Base-by-base conservation (phyloP, 1,140 invertebrate genomes). In the Colletes latitarsis region DNA sequence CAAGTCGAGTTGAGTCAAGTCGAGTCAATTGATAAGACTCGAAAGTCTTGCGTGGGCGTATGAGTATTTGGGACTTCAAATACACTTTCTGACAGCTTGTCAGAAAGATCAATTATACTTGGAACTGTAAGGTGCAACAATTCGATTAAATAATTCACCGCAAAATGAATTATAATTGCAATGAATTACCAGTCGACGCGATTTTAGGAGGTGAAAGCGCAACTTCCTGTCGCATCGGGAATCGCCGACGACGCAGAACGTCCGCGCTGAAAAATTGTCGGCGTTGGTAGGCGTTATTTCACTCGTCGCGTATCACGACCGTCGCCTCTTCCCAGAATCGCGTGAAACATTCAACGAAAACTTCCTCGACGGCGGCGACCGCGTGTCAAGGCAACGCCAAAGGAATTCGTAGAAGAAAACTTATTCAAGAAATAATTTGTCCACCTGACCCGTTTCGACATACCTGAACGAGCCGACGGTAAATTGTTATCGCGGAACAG, bases 401-500 rank as follows among this genome's bases (percentile, higher is more conserved):
- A 19, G 19, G 57, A 52, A 62, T 83, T 53, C 55, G 8, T 21
- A 4, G 15, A 30, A 30, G 58, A 15, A 15, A 46, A 43, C 49
- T 67, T 58, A 46, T 67, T 55, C 63, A n/a, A 30, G 72, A 77
- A 73, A 77, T 83, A 83, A 85, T 81, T 85, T 83, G 77, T 81
- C 75, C 70, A 64, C 46, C 62, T 81, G 82, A 84, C 19, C 70
- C 63, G 81, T 74, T 82, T 53, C 71, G 63, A 58, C 21, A 60
- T 60, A 62, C 43, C 14, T 43, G 57, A 60, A 39, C 62, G 30
- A 49, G 46, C 39, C 46, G 62, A 12, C 15, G 46, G 73, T 67
- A 74, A 81, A 82, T 82, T 66, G 74, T 84, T 86, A 86, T 86
- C 84, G 82, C 55, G 73, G 73, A 83, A 69, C 55, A 58, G 75